Percentiles rank a stretch among this genome's conserved stretches.
phyloP scores from a whole-genome alignment of 2,888 invertebrate genomes.

The Helobdella robusta region DNA sequence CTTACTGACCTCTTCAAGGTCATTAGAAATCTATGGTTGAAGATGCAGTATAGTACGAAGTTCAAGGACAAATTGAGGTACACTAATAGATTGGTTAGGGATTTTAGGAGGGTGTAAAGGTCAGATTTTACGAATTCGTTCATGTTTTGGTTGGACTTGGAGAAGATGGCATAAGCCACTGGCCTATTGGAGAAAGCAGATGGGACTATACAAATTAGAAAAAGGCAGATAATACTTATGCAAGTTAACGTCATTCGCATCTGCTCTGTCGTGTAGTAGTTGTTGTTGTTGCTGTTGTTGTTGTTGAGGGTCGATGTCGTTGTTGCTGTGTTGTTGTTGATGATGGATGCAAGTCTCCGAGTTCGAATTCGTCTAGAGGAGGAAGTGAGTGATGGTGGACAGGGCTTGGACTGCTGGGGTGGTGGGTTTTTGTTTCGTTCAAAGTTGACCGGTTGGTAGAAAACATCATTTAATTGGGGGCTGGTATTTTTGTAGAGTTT shows the following conservation, averaged over 20 bases:
- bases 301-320: neutral
- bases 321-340: too few species aligned
- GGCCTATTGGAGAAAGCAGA: slow-evolving; percentile 42
- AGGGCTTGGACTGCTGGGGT: too few species aligned
- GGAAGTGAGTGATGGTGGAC: too few species aligned
- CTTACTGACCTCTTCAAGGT: too few species aligned
- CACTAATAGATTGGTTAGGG: slow-evolving; percentile 40
- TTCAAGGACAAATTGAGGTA: slow-evolving; percentile 43
- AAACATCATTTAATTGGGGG: too few species aligned
- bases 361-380: too few species aligned
- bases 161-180: slow-evolving; percentile 41
- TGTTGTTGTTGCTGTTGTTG: slow-evolving; percentile 31
- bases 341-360: too few species aligned
- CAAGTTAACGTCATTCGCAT: slow-evolving; percentile 42
- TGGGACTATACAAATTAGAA: slow-evolving; percentile 43
- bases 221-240: slow-evolving; percentile 43
- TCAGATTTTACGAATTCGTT: slow-evolving; percentile 35
- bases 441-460: too few species aligned
- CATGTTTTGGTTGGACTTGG: slow-evolving; percentile 30
- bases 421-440: too few species aligned
- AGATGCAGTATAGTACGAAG: slow-evolving; percentile 45
- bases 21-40: slow-evolving; percentile 37
- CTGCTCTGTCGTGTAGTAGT: slow-evolving; percentile 41
- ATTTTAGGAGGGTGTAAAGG: slow-evolving; percentile 38
- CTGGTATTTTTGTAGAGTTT: too few species aligned